Percentiles rank a stretch among this genome's conserved stretches.
Evolutionary conservation across 2,113 vertebrate genomes (phyloP).

Genomic region (Poeciliopsis prolifica): DNA sequence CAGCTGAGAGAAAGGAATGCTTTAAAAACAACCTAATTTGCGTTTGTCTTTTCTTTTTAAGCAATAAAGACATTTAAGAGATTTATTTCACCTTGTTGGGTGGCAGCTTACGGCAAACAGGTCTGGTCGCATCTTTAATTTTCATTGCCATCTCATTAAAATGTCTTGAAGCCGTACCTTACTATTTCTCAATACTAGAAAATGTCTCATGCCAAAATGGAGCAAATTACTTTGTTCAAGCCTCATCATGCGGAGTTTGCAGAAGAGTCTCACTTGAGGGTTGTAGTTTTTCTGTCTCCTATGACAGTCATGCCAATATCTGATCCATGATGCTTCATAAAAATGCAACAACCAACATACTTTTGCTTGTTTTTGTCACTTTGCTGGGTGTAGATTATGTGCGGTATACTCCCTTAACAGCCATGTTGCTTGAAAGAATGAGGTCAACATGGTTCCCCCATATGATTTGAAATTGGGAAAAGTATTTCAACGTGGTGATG

Average conservation of each 20-base stretch:
- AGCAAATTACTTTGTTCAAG: constrained; percentile 22
- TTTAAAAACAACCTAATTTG: too few relatives aligned
- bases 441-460: constrained; percentile 63
- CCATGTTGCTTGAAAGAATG: constrained; percentile 64
- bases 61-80: too few relatives aligned
- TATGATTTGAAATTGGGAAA: constrained; percentile 36
- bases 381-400: neutral
- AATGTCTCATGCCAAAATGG: neutral
- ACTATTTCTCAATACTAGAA: neutral
- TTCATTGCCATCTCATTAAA: neutral
- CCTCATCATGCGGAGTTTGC: constrained; percentile 1
- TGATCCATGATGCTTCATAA: neutral
- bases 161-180: neutral
- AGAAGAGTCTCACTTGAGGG: neutral
- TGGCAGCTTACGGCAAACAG: too few relatives aligned
- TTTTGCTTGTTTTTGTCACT: neutral
- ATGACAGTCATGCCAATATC: neutral
- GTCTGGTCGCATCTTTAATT: neutral
- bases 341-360: neutral
- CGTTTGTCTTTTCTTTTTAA: too few relatives aligned
- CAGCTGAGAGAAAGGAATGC: too few relatives aligned
- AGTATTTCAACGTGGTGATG: constrained; percentile 19
- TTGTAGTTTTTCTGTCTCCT: neutral
- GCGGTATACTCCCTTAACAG: neutral
- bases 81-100: too few relatives aligned